Evolutionary conservation across 2,797 vertebrate genomes (phyloP), one percentile per base, ranked within the genome.

Genomic region (Mus caroli): DNA sequence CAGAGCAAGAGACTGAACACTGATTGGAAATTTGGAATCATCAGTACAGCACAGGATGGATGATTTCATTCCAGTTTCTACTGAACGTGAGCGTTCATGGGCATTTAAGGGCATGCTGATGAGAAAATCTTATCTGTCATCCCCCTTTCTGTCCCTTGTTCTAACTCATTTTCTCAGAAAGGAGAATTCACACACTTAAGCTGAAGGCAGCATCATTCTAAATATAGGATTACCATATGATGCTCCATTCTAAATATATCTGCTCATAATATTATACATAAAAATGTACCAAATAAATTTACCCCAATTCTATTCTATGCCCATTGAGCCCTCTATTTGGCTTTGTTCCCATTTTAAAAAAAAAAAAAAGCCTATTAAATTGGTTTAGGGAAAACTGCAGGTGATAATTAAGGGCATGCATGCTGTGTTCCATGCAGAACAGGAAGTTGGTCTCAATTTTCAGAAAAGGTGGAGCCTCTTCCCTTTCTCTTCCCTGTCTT

Each of bases 1-100:
- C 28, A 89, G 75, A 85, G 19, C 52, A 78, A 60, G 22, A 28
- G 50, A 60, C 34, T 50, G 15, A 92, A 91, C 46, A 96, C 40
- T 82, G 87, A 56, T 40, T 90, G 50, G 88, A 89, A 92, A 94
- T 94, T 93, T 90, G 37, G 54, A 73, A 85, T 46, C 64, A 20
- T 71, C 82, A 54, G n/a, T 75, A 17, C 0, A 52, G 64, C 3
- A 56, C 1, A 1, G 6, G 62, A 69, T 19, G 19, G 20, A 17
- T 79, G 37, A 75, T 17, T 64, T 83, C 83, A 50, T 34, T 92
- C 15, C 37, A 40, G 76, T 67, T 88, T 60, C 64, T 60, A 46
- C 17, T 50, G 10, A 56, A 89, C 52, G 34, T 40, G 20, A 94
- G 54, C 31, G 58, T 76, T 60, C 54, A n/a, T 60, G 46, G 10